Conservation (phyloP, 2,888 invertebrate species). For the Chromoteleia sp. region DNA sequence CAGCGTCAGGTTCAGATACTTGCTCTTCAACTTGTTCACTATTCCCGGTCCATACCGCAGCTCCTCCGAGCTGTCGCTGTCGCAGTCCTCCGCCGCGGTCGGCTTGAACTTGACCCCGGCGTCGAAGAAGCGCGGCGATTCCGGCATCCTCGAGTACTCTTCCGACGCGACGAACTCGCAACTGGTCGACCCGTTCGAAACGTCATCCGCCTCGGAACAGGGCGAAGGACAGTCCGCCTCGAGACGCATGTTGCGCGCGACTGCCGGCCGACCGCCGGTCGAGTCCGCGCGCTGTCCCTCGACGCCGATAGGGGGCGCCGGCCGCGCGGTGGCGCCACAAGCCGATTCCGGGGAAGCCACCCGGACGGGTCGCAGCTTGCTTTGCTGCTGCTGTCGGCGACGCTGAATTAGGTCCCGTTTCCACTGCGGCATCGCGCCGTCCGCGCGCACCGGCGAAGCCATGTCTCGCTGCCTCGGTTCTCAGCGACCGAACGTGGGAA, state of each 20-base stretch:
- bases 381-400: constrained; percentile 86
- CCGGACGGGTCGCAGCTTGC: constrained; percentile 50
- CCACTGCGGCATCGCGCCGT: constrained; percentile 89
- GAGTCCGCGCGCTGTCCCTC: constrained; percentile 69
- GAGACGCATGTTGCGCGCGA: constrained; percentile 83
- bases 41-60: constrained; percentile 96
- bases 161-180: constrained; percentile 76
- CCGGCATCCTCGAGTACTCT: constrained; percentile 62
- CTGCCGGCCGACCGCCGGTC: constrained; percentile 76
- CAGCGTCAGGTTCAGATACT: constrained; percentile 93
- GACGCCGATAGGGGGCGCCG: constrained; percentile 65
- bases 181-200: constrained; percentile 73
- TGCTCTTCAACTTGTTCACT: constrained; percentile 93
- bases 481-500: neutral
- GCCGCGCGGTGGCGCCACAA: constrained; percentile 74
- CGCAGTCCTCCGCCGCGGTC: constrained; percentile 80
- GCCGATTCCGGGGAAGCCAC: constrained; percentile 66
- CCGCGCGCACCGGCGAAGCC: constrained; percentile 49
- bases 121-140: constrained; percentile 52
- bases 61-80: constrained; percentile 90
- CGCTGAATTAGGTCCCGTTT: constrained; percentile 89
- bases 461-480: neutral
- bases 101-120: constrained; percentile 56
- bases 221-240: constrained; percentile 78
- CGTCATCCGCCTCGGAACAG: constrained; percentile 79